A percentile compares a stretch with the other conserved stretches of the same genome.
Evolutionary conservation across 2,888 invertebrate genomes (phyloP).

Genomic region (Drosophila phalerata): DNA sequence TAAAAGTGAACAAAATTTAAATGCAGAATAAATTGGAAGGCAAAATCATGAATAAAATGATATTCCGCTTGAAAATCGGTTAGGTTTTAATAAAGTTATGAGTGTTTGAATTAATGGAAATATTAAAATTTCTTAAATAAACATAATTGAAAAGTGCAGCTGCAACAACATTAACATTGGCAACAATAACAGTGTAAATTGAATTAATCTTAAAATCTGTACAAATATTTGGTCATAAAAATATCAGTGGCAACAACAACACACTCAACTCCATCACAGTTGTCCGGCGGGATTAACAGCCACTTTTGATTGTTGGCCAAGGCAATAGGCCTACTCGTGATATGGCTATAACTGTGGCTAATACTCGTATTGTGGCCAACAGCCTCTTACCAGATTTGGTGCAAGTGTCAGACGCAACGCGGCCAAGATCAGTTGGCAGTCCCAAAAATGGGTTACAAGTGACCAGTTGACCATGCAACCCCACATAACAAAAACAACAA

Average conservation of each 20-base stretch:
- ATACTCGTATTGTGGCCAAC: neutral
- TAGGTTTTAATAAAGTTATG: neutral
- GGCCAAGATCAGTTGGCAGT: slow-evolving; percentile 66
- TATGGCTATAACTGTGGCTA: slow-evolving; percentile 15
- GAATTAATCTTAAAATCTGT: slow-evolving; percentile 53
- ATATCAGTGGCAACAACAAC: slow-evolving; percentile 1
- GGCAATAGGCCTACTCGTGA: slow-evolving; percentile 24
- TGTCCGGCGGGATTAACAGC: slow-evolving; percentile 23
- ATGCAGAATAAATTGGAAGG: neutral
- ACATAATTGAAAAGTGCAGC: neutral
- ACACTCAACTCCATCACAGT: slow-evolving; percentile 1
- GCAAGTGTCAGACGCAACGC: slow-evolving; percentile 51
- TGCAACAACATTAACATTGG: neutral
- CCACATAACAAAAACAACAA: slow-evolving; percentile 19
- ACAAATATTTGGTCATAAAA: slow-evolving; percentile 54
- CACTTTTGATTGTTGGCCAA: slow-evolving; percentile 42
- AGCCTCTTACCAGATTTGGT: slow-evolving; percentile 54
- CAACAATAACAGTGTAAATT: slow-evolving; percentile 4
- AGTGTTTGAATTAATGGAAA: neutral
- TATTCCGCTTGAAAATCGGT: neutral
- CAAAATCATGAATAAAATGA: neutral
- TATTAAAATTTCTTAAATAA: neutral
- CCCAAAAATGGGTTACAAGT: slow-evolving; percentile 75
- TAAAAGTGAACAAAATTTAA: neutral
- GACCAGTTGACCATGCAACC: slow-evolving; percentile 71